Evolutionary conservation across 2,888 invertebrate genomes (phyloP), one percentile per base, ranked within the genome.

Genomic region (Melieria picta): DNA sequence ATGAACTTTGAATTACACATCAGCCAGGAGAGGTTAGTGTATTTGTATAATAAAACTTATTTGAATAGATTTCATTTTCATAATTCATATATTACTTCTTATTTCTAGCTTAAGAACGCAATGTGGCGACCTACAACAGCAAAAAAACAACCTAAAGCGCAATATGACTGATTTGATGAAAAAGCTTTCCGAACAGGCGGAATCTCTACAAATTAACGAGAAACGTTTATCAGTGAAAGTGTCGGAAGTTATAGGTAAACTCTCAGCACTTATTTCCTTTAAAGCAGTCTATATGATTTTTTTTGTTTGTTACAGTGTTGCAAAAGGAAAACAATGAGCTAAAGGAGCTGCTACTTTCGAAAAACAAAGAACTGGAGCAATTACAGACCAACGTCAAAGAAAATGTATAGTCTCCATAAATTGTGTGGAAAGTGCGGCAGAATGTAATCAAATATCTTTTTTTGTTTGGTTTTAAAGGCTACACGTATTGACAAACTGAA

Each of bases 1-100:
- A 83, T 82, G 74, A 86, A 86, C 77, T 86, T 85, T 71, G 84
- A 86, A 74, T 72, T 86, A 71, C 83, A 86, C 70, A 82, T 86
- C 50, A 84, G 80, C 71, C 84, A 83, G 64, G 86, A 86, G 71
- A 79, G 83, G 84, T 85, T 16, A 72, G 79, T 73, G 5, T 46
- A 16, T 56, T 5, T 16, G 45, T 7, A 16, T 7, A 50, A 3
- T 50, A 50, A 10, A 50, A 7, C 3, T 10, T 50, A 52, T 52
- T 7, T 1, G 5, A 52, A 7, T n/a, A 52, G 11, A n/a, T n/a
- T n/a, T n/a, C n/a, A n/a, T n/a, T n/a, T n/a, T n/a, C n/a, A n/a
- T n/a, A n/a, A 7, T 16, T 64, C 7, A 2, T 9, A n/a, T 13
- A n/a, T 48, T 42, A 5, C 10, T 3, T 66, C 42, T 7, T 7